Evolutionary conservation across 2,113 vertebrate genomes (phyloP).

Genomic region (Felis chaus): DNA sequence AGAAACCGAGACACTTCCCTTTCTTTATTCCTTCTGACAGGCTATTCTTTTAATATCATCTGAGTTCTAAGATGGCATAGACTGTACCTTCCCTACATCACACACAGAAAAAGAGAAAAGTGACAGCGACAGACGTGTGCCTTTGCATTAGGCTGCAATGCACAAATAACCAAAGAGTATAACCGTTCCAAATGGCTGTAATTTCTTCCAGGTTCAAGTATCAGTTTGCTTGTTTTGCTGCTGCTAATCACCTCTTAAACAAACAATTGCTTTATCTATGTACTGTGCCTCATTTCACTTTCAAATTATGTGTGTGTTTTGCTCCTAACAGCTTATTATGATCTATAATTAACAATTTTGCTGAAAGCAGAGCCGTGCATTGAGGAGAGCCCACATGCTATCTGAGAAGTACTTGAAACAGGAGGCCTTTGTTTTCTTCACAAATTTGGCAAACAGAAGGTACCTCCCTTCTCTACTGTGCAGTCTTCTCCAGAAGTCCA

Average conservation of each 20-base stretch:
- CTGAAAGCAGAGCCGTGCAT: slow-evolving; percentile 81
- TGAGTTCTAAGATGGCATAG: slow-evolving; percentile 60
- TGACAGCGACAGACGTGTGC: slow-evolving; percentile 40
- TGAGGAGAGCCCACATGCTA: slow-evolving; percentile 80
- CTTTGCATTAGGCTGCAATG: slow-evolving; percentile 67
- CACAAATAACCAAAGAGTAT: slow-evolving; percentile 76
- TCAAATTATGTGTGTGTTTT: slow-evolving; percentile 86
- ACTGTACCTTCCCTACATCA: slow-evolving; percentile 26
- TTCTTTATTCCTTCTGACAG: slow-evolving; percentile 71
- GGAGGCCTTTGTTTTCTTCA: slow-evolving; percentile 73
- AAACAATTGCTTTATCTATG: slow-evolving; percentile 88
- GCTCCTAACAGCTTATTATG: slow-evolving; percentile 84
- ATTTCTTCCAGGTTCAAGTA: slow-evolving; percentile 87
- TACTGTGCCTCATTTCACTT: slow-evolving; percentile 88
- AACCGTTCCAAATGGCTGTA: slow-evolving; percentile 80
- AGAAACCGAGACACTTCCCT: slow-evolving; percentile 72
- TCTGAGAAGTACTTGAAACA: slow-evolving; percentile 75
- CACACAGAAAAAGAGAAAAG: neutral
- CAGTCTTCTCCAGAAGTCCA: neutral
- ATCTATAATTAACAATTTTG: slow-evolving; percentile 87
- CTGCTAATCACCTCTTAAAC: slow-evolving; percentile 88
- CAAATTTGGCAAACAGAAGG: slow-evolving; percentile 66
- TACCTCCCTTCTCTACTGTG: neutral
- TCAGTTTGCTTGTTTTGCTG: slow-evolving; percentile 85
- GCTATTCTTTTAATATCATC: slow-evolving; percentile 71